Evolutionary conservation across 1,140 invertebrate genomes (phyloP), one percentile per base, ranked within the genome.

Genomic region (Papilio dardanus): DNA sequence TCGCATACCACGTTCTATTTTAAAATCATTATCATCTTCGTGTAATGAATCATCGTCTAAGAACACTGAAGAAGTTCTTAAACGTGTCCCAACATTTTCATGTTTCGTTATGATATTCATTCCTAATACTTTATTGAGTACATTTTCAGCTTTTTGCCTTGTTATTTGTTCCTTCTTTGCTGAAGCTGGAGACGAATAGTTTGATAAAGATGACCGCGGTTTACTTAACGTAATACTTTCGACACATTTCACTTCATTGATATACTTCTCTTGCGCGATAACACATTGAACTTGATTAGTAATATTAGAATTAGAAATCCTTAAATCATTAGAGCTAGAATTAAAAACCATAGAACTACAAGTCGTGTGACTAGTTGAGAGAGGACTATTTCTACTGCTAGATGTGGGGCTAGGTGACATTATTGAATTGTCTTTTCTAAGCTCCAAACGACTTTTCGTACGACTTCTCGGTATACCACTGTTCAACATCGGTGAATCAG

Each of bases 341-440:
- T 93, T 94, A 79, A 94, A 93, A 19, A 93, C 92, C 91, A 94
- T 94, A 62, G 93, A 94, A 78, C 93, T 94, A 84, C 93, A 94
- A 35, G 93, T 94, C 6, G 93, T 94, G 74, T 94, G 92, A 67
- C 93, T 93, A 75, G 92, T 94, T n/a, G 93, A 94, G 50, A 94
- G 76, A 5, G 93, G 93, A 81, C 93, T 94, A 78, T 93, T 93
- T 87, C 92, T 88, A 86, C 91, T 92, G 77, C 93, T 93, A 76
- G 90, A 93, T 30, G 90, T 92, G 7, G 92, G 91, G 79, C 92
- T 92, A 24, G 90, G 92, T 31, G 90, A 92, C 78, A 82, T 84
- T 71, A 92, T 88, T 46, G 87, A 90, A 67, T 88, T 83, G n/a
- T 91, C 90, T 85, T 89, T 93, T 71, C 89, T 86, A 68, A 92